Conservation (phyloP, 2,797 vertebrate species). For the Pampus argenteus region DNA sequence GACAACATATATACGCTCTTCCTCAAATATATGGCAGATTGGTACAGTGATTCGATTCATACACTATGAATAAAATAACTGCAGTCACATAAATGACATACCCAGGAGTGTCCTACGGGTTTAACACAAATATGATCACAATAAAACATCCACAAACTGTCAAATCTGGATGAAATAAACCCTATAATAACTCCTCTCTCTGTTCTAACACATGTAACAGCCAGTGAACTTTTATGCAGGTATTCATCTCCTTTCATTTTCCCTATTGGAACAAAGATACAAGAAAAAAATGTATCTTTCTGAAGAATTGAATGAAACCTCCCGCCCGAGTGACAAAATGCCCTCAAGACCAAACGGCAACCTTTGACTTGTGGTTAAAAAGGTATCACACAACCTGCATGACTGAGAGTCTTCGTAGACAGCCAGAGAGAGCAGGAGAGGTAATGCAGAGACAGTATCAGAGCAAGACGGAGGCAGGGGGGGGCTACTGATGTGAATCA, state of each 20-base stretch:
- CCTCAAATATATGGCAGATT: too few relatives aligned
- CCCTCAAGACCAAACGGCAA: slow-evolving; percentile 5
- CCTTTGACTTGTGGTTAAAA: slow-evolving; percentile 8
- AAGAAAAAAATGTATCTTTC: neutral
- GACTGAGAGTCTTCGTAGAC: slow-evolving; percentile 16
- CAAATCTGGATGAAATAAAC: neutral
- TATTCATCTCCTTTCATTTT: neutral
- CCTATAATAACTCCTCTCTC: neutral
- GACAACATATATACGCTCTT: too few relatives aligned
- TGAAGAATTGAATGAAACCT: slow-evolving; percentile 5
- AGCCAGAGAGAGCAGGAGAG: slow-evolving; percentile 3
- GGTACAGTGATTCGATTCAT: too few relatives aligned
- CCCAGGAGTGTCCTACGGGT: neutral
- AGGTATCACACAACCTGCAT: slow-evolving; percentile 8
- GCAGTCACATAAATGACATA: neutral
- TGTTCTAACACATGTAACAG: neutral
- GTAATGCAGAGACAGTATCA: slow-evolving; percentile 20
- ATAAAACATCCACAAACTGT: neutral
- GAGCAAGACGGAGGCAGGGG: slow-evolving; percentile 22
- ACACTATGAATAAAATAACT: too few relatives aligned
- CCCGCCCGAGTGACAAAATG: slow-evolving; percentile 6
- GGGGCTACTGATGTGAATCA: slow-evolving; percentile 61
- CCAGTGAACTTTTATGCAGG: neutral
- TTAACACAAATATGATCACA: neutral
- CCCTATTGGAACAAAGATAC: neutral